Percentiles rank a stretch among this genome's conserved stretches.
Conservation (phyloP, 2,888 invertebrate genomes). For the Hirtodrosophila duncani region DNA sequence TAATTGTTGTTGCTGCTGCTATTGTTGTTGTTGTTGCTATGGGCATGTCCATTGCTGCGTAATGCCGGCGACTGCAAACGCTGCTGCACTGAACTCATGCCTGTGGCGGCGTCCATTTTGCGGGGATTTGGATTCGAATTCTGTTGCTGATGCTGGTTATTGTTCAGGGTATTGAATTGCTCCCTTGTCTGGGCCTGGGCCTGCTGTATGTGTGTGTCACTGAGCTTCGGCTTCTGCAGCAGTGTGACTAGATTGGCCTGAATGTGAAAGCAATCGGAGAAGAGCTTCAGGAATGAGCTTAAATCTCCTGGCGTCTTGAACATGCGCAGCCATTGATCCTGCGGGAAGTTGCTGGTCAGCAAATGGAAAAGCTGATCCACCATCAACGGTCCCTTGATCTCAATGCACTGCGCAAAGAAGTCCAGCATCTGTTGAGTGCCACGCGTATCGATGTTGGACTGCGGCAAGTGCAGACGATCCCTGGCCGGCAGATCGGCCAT, state of each 20-base stretch:
- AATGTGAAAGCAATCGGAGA: slow-evolving; percentile 96
- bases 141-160: slow-evolving; percentile 59
- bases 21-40: slow-evolving; percentile 36
- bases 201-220: slow-evolving; percentile 79
- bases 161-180: slow-evolving; percentile 76
- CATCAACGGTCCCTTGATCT: slow-evolving; percentile 88
- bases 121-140: slow-evolving; percentile 14
- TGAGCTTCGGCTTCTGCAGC: slow-evolving; percentile 86
- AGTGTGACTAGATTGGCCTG: slow-evolving; percentile 94
- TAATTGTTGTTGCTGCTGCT: slow-evolving; percentile 38
- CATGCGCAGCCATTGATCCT: slow-evolving; percentile 89
- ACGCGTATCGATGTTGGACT: slow-evolving; percentile 89
- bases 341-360: slow-evolving; percentile 86
- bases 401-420: slow-evolving; percentile 90
- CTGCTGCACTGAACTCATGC: slow-evolving; percentile 68
- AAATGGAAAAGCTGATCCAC: slow-evolving; percentile 92
- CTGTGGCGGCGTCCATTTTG: slow-evolving; percentile 1
- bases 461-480: slow-evolving; percentile 84
- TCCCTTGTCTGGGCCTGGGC: slow-evolving; percentile 77
- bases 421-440: slow-evolving; percentile 89
- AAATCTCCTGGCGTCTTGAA: slow-evolving; percentile 95
- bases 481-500: slow-evolving; percentile 84
- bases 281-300: slow-evolving; percentile 93
- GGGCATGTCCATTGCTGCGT: slow-evolving; percentile 58
- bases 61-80: slow-evolving; percentile 71